Evolutionary conservation across 2,888 invertebrate species (phyloP), one percentile per base, ranked within the genome.

Genomic region (Actias luna): DNA sequence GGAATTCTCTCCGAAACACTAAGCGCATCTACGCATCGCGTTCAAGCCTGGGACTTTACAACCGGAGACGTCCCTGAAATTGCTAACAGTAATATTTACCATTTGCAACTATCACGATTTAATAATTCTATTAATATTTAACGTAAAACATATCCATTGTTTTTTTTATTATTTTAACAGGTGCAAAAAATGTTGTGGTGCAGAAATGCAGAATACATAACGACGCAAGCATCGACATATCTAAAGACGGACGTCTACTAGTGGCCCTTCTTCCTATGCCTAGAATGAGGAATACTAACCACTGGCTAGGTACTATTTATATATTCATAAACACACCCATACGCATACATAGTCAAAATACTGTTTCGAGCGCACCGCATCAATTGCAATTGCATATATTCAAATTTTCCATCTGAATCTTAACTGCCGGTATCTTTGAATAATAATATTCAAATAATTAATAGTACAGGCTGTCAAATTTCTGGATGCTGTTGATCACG

Each of bases 31-130:
- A 95, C 95, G 72, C 96, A 97, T 85, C 93, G 97, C 69, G 96
- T 97, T 72, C 97, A 97, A 87, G 95, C 95, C 55, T 97, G 97
- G 97, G 96, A 97, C 89, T 96, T 97, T 84, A 94, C 95, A 4
- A 92, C 94, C 57, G 94, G 94, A 66, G 87, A 92, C 71, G 94
- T 97, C 67, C 97, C 97, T 0, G 95, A 96, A 75, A 95, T 97
- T 67, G 94, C 94, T 52, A 94, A 96, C 79, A 93, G 97, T 97
- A 83, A 90, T 94, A 57, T 16, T 39, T 66, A 42, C 29, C 61
- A 10, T 52, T 36, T n/a, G n/a, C 14, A n/a, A n/a, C n/a, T n/a
- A n/a, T n/a, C n/a, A n/a, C n/a, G n/a, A n/a, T n/a, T n/a, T n/a
- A n/a, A n/a, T n/a, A n/a, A n/a, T n/a, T n/a, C n/a, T n/a, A n/a